Conservation (phyloP, 2,888 invertebrate genomes). For the Drosophila borealis region DNA sequence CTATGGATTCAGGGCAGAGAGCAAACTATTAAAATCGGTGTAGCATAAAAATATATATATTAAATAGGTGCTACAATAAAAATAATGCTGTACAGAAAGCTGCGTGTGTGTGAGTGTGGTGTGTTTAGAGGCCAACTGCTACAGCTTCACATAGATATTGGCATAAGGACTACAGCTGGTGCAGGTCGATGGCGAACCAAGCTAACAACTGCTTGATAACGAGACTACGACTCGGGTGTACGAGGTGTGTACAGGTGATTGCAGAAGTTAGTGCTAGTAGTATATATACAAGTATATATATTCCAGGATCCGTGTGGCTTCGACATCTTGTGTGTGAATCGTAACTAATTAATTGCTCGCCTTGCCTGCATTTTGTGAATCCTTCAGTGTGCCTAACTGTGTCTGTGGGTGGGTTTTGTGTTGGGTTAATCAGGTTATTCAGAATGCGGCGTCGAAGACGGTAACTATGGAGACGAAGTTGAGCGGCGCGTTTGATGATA, state of each 20-base stretch:
- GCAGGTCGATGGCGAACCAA: constrained; percentile 21
- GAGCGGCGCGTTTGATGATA: constrained; percentile 33
- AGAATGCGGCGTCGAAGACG: constrained; percentile 73
- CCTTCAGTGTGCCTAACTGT: constrained; percentile 45
- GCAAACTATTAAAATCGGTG: constrained; percentile 20
- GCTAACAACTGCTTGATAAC: constrained; percentile 29
- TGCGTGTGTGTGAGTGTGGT: constrained; percentile 29
- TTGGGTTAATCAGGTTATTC: constrained; percentile 28
- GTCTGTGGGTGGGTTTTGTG: constrained; percentile 49
- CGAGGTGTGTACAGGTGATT: constrained; percentile 17
- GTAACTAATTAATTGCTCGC: constrained; percentile 22
- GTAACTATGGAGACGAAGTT: constrained; percentile 53
- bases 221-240: constrained; percentile 27
- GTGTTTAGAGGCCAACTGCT: constrained; percentile 36
- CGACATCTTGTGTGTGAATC: constrained; percentile 22
- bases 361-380: constrained; percentile 46
- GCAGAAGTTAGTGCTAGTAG: constrained; percentile 11
- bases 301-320: constrained; percentile 13
- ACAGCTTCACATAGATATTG: constrained; percentile 34
- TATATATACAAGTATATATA: neutral
- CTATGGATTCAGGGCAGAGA: constrained; percentile 54
- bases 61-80: constrained; percentile 36
- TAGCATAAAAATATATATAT: neutral
- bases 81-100: constrained; percentile 68
- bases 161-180: constrained; percentile 19